These are phyloP conservation scores for Heliconius erato DNA, from an alignment of 2,888 invertebrate genomes.

Conservation along the genomic window DNA sequence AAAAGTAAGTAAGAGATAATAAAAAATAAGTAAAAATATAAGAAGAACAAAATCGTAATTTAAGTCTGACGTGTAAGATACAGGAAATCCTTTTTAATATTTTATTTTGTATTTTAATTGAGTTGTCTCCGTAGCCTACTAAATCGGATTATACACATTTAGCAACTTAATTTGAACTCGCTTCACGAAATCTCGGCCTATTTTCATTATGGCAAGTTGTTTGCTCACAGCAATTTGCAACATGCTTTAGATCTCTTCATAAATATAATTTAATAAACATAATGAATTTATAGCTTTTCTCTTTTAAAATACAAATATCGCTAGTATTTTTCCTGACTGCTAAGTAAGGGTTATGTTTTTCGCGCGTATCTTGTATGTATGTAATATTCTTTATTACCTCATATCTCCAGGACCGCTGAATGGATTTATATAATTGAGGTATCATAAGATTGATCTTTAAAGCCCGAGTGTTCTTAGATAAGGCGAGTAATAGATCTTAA, in stretches of 20 bases:
- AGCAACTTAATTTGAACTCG: conserved; percentile 29
- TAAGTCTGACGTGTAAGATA: neutral
- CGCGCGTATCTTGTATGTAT: too few relatives aligned
- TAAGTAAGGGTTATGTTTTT: too few relatives aligned
- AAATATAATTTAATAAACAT: conserved; percentile 15
- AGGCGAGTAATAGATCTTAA: too few relatives aligned
- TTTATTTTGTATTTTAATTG: conserved; percentile 27
- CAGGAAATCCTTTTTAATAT: neutral
- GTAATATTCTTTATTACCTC: too few relatives aligned
- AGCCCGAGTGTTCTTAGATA: too few relatives aligned
- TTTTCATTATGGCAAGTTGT: conserved; percentile 16
- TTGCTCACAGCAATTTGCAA: conserved; percentile 14
- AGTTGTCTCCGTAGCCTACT: conserved; percentile 15
- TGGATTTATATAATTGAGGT: too few relatives aligned
- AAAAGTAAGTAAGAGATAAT: too few relatives aligned
- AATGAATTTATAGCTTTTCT: neutral
- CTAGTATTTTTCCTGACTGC: too few relatives aligned
- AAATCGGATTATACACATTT: conserved; percentile 26
- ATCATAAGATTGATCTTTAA: too few relatives aligned
- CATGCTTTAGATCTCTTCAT: neutral
- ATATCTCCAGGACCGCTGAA: too few relatives aligned
- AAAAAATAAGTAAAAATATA: too few relatives aligned
- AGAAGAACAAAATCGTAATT: neutral
- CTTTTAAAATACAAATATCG: too few relatives aligned
- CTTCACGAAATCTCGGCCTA: conserved; percentile 24